A percentile compares a stretch with the other conserved stretches of the same genome.
These are phyloP conservation scores for Drosophila demipolita DNA, from an alignment of 2,888 invertebrate species.

Conservation along the genomic window DNA sequence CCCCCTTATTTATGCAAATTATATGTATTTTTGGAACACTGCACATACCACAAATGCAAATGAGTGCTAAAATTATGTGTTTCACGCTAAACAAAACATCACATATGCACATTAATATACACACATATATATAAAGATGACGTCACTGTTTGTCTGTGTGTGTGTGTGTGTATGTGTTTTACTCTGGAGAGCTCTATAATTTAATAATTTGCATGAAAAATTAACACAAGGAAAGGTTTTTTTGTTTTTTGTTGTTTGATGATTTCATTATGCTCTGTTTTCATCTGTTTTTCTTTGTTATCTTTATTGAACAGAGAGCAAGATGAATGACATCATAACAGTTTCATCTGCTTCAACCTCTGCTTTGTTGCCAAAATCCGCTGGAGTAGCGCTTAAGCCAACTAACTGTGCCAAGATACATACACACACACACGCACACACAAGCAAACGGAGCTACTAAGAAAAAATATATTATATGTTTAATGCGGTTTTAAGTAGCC, in stretches of 20 bases:
- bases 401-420: conserved; percentile 63
- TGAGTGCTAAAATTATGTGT: conserved; percentile 32
- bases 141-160: conserved; percentile 31
- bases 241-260: conserved; percentile 7
- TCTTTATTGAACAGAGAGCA: conserved; percentile 41
- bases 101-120: conserved; percentile 29
- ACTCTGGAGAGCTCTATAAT: conserved; percentile 20
- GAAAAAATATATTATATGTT: conserved; percentile 21
- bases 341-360: conserved; percentile 42
- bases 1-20: background rate
- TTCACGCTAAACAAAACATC: conserved; percentile 54
- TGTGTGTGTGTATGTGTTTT: background rate
- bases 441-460: conserved; percentile 6
- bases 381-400: conserved; percentile 24
- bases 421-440: conserved; percentile 19
- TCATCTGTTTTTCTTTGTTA: conserved; percentile 16
- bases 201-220: conserved; percentile 52
- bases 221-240: conserved; percentile 45
- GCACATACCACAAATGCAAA: conserved; percentile 33
- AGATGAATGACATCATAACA: conserved; percentile 78
- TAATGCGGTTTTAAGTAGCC: conserved; percentile 67
- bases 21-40: conserved; percentile 1
- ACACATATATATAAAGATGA: conserved; percentile 16
- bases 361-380: conserved; percentile 34
- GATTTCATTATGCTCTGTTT: conserved; percentile 7